Base-by-base conservation (phyloP, 1,140 invertebrate genomes). In the Drosophila sturtevanti region DNA sequence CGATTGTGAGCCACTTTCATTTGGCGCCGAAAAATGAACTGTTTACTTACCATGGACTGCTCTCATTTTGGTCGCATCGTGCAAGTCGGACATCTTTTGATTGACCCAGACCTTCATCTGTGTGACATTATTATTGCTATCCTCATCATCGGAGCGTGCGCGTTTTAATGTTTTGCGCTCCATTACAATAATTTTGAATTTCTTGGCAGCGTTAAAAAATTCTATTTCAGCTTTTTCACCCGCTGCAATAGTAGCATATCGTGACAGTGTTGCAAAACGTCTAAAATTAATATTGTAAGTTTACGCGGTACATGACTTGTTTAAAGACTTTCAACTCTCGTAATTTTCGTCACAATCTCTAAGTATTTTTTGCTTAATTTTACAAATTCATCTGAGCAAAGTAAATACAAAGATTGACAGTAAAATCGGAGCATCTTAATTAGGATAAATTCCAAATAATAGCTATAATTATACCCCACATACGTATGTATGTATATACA, bases 61-160 rank as follows among this genome's bases (percentile, higher is more conserved):
- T 52, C 74, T 82, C 85, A 91, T 89, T 68, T 90, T 91, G 0
- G 63, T 59, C 0, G 63, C 52, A 37, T 91, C 77, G 9, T 56
- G 56, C 0, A 66, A 48, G n/a, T 91, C 85, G 16, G 48, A 63
- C 0, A 91, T 71, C 24, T 77, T 89, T 22, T 91, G 71, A 44
- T 66, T 91, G 0, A 91, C 79, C 37, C 63, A 76, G 2, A 90
- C 66, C 60, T 91, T 91, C 0, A 59, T 68, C 34, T 91, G 89
- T 1, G 66, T 55, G 2, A 63, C 34, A 54, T 87, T 89, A 11
- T 87, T 84, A 27, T 82, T 77, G 10, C 61, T 63, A 1, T 79
- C 73, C n/a, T 81, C 77, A 4, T 84, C 75, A 0, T 72, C 69
- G 0, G 89, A 90, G 21, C 89, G 89, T 41, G 59, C 63, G 11